These are phyloP conservation scores for Erethizon dorsatum DNA, from an alignment of 2,797 vertebrate species.

Conservation along the genomic window DNA sequence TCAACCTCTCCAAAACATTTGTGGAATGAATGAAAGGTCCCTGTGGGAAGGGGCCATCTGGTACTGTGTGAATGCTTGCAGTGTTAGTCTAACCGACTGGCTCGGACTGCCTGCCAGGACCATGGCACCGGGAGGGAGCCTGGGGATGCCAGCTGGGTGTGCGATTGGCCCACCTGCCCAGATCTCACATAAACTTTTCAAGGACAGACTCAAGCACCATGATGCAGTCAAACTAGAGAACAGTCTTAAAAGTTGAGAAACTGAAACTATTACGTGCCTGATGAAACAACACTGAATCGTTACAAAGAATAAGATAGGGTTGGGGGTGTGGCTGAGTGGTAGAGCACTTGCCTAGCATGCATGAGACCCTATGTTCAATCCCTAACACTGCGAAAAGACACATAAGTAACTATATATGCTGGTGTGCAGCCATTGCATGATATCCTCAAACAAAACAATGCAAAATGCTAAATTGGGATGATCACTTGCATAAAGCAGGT, in stretches of 20 bases:
- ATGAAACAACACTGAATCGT: conserved; percentile 8
- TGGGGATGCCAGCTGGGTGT: not conserved
- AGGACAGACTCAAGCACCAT: not conserved
- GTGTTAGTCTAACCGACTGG: not conserved
- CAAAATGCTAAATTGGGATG: not conserved
- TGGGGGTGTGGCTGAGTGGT: not conserved
- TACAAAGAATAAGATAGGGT: not conserved
- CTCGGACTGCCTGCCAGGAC: not conserved
- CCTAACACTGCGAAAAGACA: not conserved
- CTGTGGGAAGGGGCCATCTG: not conserved
- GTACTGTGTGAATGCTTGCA: not conserved
- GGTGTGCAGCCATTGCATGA: not conserved
- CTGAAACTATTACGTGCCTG: conserved; percentile 17
- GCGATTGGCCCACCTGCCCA: not conserved
- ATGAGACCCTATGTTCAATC: not conserved
- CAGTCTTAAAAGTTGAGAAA: not conserved
- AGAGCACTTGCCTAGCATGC: too few relatives aligned
- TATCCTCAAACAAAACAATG: not conserved
- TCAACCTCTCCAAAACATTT: not conserved
- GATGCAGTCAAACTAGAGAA: not conserved
- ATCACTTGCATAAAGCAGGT: conserved; percentile 8
- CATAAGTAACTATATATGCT: not conserved
- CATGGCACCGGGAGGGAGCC: not conserved
- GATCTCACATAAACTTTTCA: conserved; percentile 41
- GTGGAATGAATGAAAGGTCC: conserved; percentile 1